These are phyloP conservation scores for Quadriops clusia DNA, from an alignment of 2,888 invertebrate genomes.

Conservation along the genomic window DNA sequence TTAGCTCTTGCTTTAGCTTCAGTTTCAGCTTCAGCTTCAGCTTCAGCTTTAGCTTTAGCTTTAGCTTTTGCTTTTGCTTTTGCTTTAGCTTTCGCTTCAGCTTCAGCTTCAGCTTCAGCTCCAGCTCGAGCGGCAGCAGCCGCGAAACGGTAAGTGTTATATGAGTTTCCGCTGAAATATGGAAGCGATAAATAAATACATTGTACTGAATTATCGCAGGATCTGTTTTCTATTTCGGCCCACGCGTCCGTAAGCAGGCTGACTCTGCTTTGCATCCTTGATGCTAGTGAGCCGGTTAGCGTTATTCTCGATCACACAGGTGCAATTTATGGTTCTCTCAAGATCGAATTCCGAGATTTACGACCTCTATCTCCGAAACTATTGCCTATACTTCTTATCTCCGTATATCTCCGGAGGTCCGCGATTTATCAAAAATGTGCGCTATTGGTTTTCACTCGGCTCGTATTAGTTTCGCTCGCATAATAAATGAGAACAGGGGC, in stretches of 20 bases:
- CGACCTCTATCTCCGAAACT: slow-evolving; percentile 36
- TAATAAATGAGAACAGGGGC: slow-evolving; percentile 10
- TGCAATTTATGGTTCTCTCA: slow-evolving; percentile 38
- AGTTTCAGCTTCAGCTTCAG: too few relatives aligned
- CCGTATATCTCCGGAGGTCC: slow-evolving; percentile 32
- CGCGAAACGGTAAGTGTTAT: too few relatives aligned
- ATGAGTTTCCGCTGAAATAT: too few relatives aligned
- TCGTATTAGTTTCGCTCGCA: slow-evolving; percentile 28
- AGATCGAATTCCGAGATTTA: slow-evolving; percentile 39
- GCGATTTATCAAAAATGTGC: slow-evolving; percentile 34
- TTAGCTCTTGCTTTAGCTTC: too few relatives aligned
- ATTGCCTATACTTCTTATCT: slow-evolving; percentile 37
- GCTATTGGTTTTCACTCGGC: slow-evolving; percentile 20
- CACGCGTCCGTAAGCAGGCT: slow-evolving; percentile 14
- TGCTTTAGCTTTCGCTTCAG: too few relatives aligned
- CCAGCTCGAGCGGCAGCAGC: too few relatives aligned
- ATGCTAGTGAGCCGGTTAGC: slow-evolving; percentile 29
- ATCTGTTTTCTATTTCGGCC: slow-evolving; percentile 29
- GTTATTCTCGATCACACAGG: slow-evolving; percentile 35
- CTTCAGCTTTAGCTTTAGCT: too few relatives aligned
- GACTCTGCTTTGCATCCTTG: slow-evolving; percentile 28
- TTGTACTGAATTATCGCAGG: slow-evolving; percentile 30
- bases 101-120: too few relatives aligned
- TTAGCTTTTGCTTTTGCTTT: too few relatives aligned
- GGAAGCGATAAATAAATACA: slow-evolving; percentile 30